These are phyloP conservation scores for Rousettus leschenaultii DNA, from an alignment of 2,113 vertebrate species.

Conservation along the genomic window DNA sequence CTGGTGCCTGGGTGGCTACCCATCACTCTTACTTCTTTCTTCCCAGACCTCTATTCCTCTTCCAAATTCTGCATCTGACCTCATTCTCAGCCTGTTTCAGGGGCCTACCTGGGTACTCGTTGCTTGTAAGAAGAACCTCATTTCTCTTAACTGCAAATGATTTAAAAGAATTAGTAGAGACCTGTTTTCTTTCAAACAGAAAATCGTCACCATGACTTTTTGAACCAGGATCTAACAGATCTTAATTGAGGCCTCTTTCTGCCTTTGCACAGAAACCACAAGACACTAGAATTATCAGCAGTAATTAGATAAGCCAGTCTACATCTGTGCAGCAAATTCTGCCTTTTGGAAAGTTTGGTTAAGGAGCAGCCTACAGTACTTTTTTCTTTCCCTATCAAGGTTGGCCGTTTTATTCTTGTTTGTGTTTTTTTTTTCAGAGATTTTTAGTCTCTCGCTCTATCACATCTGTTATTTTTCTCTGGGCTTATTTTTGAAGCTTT, in stretches of 20 bases:
- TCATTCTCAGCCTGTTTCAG: not conserved
- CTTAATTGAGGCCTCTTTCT: constrained; percentile 25
- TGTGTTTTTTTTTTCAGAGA: not conserved
- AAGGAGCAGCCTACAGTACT: not conserved
- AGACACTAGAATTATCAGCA: not conserved
- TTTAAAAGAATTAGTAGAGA: not conserved
- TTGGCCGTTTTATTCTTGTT: not conserved
- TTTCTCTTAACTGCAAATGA: not conserved
- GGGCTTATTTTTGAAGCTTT: not conserved
- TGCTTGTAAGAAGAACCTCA: not conserved
- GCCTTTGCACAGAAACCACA: constrained; percentile 16
- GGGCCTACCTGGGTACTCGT: constrained; percentile 10
- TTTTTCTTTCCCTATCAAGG: not conserved
- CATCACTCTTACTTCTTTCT: constrained; percentile 56
- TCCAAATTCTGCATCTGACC: not conserved
- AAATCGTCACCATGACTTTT: not conserved
- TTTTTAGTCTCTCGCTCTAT: not conserved
- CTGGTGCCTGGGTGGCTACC: not conserved
- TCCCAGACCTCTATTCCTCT: constrained; percentile 2
- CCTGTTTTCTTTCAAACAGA: not conserved
- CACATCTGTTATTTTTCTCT: not conserved
- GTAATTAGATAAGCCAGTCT: not conserved
- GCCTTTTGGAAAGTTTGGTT: not conserved
- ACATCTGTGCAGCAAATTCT: not conserved
- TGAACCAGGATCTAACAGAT: not conserved